These are phyloP conservation scores for Corticium candelabrum DNA, from an alignment of 37 sponge, comb jelly and placozoan genomes.

Conservation along the genomic window DNA sequence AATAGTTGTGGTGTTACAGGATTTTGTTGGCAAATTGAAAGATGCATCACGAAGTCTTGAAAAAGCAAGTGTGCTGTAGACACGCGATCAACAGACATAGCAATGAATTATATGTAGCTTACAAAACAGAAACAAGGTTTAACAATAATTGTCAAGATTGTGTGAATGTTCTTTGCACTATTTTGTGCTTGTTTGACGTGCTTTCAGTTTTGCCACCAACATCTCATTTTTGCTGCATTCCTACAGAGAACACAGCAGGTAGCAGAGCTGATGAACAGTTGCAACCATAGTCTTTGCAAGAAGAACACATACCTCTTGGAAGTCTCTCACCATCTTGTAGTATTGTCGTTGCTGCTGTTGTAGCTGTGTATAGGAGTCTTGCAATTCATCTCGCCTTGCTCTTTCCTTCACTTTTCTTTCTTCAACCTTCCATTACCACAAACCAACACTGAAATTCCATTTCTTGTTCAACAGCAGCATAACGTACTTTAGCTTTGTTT, in stretches of 20 bases:
- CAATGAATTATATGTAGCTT: too few relatives aligned
- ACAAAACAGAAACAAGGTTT: too few relatives aligned
- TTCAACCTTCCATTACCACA: slow-evolving; percentile 32
- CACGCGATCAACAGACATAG: too few relatives aligned
- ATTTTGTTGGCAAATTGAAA: background rate
- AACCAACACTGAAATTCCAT: background rate
- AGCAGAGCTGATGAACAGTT: background rate
- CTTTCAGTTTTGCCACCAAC: slow-evolving; percentile 55
- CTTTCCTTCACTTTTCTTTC: slow-evolving; percentile 52
- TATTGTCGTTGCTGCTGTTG: slow-evolving; percentile 85
- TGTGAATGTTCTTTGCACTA: too few relatives aligned
- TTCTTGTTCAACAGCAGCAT: background rate
- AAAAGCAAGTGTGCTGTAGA: background rate
- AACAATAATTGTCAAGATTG: too few relatives aligned
- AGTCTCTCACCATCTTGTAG: slow-evolving; percentile 73
- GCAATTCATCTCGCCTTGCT: slow-evolving; percentile 49
- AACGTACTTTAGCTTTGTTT: slow-evolving; percentile 53
- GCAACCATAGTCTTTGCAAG: background rate
- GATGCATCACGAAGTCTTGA: background rate
- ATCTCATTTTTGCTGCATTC: slow-evolving; percentile 90
- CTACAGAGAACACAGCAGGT: slow-evolving; percentile 14
- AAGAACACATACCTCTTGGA: slow-evolving; percentile 61
- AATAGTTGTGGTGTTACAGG: too few relatives aligned
- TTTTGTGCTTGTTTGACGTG: too few relatives aligned
- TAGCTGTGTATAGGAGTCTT: slow-evolving; percentile 61